A percentile compares a stretch with the other conserved stretches of the same genome.
Evolutionary conservation across 2,888 invertebrate genomes (phyloP).

Genomic region (Melanostoma mellinum): DNA sequence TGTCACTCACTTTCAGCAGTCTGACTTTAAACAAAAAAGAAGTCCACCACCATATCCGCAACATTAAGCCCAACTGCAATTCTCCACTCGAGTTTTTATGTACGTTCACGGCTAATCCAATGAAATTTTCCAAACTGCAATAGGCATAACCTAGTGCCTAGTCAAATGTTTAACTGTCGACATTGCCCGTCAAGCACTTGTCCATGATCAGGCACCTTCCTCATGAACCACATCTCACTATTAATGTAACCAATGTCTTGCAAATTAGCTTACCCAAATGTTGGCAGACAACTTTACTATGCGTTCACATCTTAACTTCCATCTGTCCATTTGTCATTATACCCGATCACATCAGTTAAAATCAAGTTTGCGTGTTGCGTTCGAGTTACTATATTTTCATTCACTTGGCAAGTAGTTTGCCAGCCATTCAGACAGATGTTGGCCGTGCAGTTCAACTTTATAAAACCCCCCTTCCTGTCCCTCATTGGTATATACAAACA

Average conservation of each 20-base stretch:
- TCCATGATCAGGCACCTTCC: conserved; percentile 33
- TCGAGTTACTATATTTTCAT: conserved; percentile 41
- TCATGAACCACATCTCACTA: conserved; percentile 1
- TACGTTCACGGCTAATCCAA: no score
- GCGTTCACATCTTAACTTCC: conserved; percentile 56
- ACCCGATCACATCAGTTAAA: conserved; percentile 23
- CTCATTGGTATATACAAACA: conserved; percentile 4
- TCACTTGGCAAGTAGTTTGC: conserved; percentile 26
- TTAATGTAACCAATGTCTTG: conserved; percentile 41
- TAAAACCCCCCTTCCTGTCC: conserved; percentile 2
- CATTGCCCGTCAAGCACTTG: conserved; percentile 36
- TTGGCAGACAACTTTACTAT: conserved; percentile 24
- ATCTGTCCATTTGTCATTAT: conserved; percentile 60
- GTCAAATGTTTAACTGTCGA: conserved; percentile 9
- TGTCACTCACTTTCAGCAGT: no score
- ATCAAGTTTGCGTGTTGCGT: conserved; percentile 34
- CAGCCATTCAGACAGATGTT: conserved; percentile 33
- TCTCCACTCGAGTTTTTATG: no score
- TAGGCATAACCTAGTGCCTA: no score
- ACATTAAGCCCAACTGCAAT: no score
- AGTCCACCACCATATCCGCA: no score
- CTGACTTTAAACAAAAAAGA: no score
- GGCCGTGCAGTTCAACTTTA: conserved; percentile 20
- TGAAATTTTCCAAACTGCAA: no score
- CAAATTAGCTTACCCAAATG: conserved; percentile 43